A percentile compares a stretch with the other conserved stretches of the same genome.
phyloP scores from a whole-genome alignment of 2,888 invertebrate species.

The Operophtera brumata region DNA sequence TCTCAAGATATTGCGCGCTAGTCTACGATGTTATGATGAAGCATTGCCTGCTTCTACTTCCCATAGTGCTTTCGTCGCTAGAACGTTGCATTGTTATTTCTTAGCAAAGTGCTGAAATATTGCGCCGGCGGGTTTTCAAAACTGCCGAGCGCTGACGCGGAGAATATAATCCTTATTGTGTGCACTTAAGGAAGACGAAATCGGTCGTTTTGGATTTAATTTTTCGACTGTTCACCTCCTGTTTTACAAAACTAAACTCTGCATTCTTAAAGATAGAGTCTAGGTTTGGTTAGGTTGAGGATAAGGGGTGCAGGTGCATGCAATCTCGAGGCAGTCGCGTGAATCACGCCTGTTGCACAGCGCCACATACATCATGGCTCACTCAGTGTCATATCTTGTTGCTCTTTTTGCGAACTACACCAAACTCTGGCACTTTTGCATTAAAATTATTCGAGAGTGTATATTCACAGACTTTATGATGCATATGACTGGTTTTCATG shows the following conservation, averaged over 20 bases:
- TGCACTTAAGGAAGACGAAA: slow-evolving; percentile 43
- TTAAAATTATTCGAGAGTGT: slow-evolving; percentile 12
- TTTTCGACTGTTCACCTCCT: slow-evolving; percentile 40
- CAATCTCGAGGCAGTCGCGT: slow-evolving; percentile 56
- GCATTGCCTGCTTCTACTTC: slow-evolving; percentile 61
- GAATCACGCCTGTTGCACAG: slow-evolving; percentile 70
- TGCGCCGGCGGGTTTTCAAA: slow-evolving; percentile 56
- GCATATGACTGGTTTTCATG: slow-evolving; percentile 15
- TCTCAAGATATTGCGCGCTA: slow-evolving; percentile 34
- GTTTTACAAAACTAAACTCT: slow-evolving; percentile 39
- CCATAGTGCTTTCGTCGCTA: slow-evolving; percentile 62
- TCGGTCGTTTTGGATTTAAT: slow-evolving; percentile 54
- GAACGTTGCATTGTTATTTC: slow-evolving; percentile 73
- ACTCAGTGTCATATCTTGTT: slow-evolving; percentile 62
- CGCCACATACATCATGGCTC: slow-evolving; percentile 70
- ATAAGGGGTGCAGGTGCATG: slow-evolving; percentile 61
- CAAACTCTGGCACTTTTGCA: slow-evolving; percentile 19
- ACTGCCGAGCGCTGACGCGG: slow-evolving; percentile 33
- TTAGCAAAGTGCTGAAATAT: slow-evolving; percentile 72
- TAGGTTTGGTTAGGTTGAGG: slow-evolving; percentile 32
- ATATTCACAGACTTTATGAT: slow-evolving; percentile 2
- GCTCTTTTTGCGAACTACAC: slow-evolving; percentile 47
- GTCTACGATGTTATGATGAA: slow-evolving; percentile 58
- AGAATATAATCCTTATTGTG: slow-evolving; percentile 37
- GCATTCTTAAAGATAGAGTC: slow-evolving; percentile 31